Base-by-base conservation (phyloP, 2,797 vertebrate species). In the Jordanella pulchra region DNA sequence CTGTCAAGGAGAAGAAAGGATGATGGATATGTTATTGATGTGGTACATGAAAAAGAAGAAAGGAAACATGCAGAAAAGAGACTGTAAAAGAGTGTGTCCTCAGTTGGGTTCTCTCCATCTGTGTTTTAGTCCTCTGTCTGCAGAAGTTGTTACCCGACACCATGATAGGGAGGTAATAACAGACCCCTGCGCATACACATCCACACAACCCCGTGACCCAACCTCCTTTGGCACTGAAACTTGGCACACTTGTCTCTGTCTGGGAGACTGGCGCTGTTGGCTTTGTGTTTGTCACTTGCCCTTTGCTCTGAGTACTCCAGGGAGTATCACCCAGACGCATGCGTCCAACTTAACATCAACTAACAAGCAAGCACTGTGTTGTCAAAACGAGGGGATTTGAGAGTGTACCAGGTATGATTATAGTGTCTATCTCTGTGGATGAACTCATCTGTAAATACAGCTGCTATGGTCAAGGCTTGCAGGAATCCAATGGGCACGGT, bases 391-490 rank as follows among this genome's bases (percentile, higher is more conserved):
- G 42, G 51, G 28, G 56, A 56, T 64, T 7, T 2, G 48, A 55
- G 25, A 65, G 10, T 18, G 61, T 67, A 60, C n/a, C 65, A 84
- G 79, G 68, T 63, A 6, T 77, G 83, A 47, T 70, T 84, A 80
- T 76, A 76, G 76, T 72, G 66, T 84, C 82, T 65, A 84, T 90
- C 89, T 86, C 66, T 12, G 78, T 23, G 58, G 86, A 92, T 93
- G 91, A 92, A 85, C 85, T 92, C 89, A 89, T 86, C 67, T 83
- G 83, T 80, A 82, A 84, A 89, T 88, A 85, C 89, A 87, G 85
- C 91, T 89, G 90, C 84, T 71, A 1, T 14, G 67, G 85, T 83
- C 81, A 75, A 63, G 60, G 75, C 2, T 65, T 72, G 81, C 77
- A 55, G 76, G 84, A 88, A 89, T 91, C 82, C 79, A 79, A 63